Base-by-base conservation (phyloP, 2,888 invertebrate genomes). In the Uropetala carovei region DNA sequence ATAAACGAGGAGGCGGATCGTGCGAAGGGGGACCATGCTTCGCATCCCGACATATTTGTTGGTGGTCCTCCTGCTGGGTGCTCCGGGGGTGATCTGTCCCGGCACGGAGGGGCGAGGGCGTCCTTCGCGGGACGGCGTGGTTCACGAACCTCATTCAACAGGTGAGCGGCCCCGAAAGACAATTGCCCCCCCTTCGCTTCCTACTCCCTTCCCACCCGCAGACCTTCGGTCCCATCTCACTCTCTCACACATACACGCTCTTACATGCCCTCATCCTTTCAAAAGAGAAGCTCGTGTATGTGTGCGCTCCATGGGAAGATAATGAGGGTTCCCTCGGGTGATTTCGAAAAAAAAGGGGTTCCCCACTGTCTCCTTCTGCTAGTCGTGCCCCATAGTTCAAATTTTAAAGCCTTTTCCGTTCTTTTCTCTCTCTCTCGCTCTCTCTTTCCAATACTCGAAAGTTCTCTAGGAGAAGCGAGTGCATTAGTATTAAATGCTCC, bases 81-180 rank as follows among this genome's bases (percentile, higher is more conserved):
- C 89, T 14, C 30, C 89, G 86, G 86, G 85, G 86, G 89, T 64
- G 56, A 64, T 89, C 18, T 56, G 64, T 30, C 60, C 60, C 30
- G 58, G 30, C 89, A n/a, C n/a, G 60, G 43, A 89, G 89, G 89
- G 89, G 30, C 64, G 89, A 30, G 60, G 64, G 43, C 64, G 89
- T 22, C 64, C 86, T 86, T 64, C 86, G 86, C 60, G 60, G 18
- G 22, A 27, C 58, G 86, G 59, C 14, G 59, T 60, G 60, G 86
- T 27, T 86, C 86, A 85, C 85, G 22, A 59, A 22, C 58, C 85
- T 85, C 85, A 86, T 86, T 68, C 64, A 89, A 89, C 89, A 89
- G 89, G 89, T 89, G 89, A 89, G 89, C 68, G 89, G 89, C 89
- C 68, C 64, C 89, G 60, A 85, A 58, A 85, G n/a, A 27, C 84